A percentile compares a stretch with the other conserved stretches of the same genome.
These are phyloP conservation scores for Coptodon bakossiorum DNA, from an alignment of 2,113 vertebrate species.

Conservation along the genomic window DNA sequence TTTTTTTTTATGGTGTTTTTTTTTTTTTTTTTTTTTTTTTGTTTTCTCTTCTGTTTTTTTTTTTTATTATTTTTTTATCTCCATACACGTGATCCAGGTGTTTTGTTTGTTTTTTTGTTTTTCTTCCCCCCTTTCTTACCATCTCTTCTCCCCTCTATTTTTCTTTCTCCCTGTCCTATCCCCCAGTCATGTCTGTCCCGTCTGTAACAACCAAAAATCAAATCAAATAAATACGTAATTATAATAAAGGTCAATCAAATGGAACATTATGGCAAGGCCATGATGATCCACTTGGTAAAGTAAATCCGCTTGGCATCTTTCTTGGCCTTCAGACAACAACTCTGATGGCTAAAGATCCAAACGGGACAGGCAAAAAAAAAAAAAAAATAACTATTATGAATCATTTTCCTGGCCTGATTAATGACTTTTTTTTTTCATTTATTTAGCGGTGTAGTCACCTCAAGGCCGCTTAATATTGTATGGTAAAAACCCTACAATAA, in stretches of 20 bases:
- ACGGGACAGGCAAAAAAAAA: fast-evolving
- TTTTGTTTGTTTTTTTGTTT: too few species aligned
- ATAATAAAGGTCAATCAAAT: neutral
- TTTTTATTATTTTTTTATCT: neutral
- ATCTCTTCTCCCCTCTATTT: neutral
- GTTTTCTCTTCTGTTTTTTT: fast-evolving
- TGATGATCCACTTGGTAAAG: neutral
- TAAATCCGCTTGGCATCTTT: neutral
- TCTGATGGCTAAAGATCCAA: neutral
- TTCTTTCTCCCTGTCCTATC: neutral
- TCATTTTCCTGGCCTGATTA: neutral
- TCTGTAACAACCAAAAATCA: fast-evolving
- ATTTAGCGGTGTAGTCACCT: fast-evolving
- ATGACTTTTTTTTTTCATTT: fast-evolving
- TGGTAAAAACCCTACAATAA: neutral
- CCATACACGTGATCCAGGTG: neutral
- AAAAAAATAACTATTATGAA: neutral
- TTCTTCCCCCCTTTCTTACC: neutral
- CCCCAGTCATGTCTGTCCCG: fast-evolving
- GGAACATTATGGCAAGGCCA: neutral
- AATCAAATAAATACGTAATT: neutral
- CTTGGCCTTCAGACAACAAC: neutral
- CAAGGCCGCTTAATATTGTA: neutral
- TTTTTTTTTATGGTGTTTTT: too few species aligned
- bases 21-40: neutral